Conservation (phyloP, 2,797 vertebrate species). For the Lepilemur septentrionalis region DNA sequence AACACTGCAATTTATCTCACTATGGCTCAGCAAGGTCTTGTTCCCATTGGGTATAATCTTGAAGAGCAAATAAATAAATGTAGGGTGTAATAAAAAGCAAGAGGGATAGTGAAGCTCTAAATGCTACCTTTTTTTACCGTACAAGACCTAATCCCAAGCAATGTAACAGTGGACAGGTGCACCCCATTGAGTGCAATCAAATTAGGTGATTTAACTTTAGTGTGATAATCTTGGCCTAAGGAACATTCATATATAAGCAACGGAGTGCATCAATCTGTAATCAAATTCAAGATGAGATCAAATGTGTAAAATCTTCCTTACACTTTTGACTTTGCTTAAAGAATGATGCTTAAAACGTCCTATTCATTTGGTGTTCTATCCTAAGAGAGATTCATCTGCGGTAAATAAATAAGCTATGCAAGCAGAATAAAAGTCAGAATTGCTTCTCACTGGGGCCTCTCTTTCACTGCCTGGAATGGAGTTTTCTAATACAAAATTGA, state of each 20-base stretch:
- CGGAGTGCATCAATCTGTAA: neutral
- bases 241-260: neutral
- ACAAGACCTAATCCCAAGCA: neutral
- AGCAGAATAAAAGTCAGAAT: slow-evolving; percentile 28
- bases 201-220: neutral
- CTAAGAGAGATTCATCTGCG: neutral
- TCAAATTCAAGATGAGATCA: neutral
- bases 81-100: neutral
- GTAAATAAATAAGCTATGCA: slow-evolving; percentile 22
- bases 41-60: neutral
- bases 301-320: neutral
- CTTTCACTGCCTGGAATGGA: neutral
- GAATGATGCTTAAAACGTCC: neutral
- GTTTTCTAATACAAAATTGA: neutral
- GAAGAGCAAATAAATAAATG: neutral
- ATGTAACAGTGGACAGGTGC: no score
- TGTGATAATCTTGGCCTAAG: neutral
- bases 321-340: slow-evolving; percentile 40
- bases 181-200: neutral
- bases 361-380: neutral
- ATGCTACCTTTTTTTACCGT: neutral
- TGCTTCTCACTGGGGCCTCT: neutral
- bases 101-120: neutral
- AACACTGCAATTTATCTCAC: neutral
- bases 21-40: neutral